These are phyloP conservation scores for Synodontis membranacea DNA, from an alignment of 2,113 vertebrate species.

Conservation along the genomic window DNA sequence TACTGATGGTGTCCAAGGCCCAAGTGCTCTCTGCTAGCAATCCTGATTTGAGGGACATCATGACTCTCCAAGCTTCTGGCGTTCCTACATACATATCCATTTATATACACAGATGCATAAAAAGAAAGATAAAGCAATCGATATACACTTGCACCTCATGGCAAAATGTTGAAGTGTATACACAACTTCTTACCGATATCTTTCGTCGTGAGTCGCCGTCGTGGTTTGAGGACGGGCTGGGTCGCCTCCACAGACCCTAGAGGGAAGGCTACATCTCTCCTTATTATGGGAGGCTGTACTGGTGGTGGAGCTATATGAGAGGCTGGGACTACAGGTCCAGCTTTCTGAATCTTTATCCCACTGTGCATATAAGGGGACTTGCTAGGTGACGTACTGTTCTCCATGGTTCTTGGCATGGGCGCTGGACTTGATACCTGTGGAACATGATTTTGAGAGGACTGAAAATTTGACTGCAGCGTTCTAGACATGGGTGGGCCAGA, in stretches of 20 bases:
- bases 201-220: slow-evolving; percentile 89
- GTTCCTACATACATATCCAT: slow-evolving; percentile 76
- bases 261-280: slow-evolving; percentile 93
- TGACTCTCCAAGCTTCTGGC: slow-evolving; percentile 98
- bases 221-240: slow-evolving; percentile 90
- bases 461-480: slow-evolving; percentile 88
- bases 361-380: slow-evolving; percentile 94
- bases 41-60: slow-evolving; percentile 99
- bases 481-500: slow-evolving; percentile 87
- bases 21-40: slow-evolving; percentile 97
- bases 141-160: neutral
- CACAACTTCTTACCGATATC: slow-evolving; percentile 82
- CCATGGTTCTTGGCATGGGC: slow-evolving; percentile 89
- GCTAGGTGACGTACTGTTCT: slow-evolving; percentile 93
- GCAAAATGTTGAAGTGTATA: neutral
- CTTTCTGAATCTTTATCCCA: slow-evolving; percentile 97
- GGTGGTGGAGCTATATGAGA: slow-evolving; percentile 88
- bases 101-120: neutral
- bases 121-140: neutral
- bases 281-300: slow-evolving; percentile 88
- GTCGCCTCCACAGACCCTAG: slow-evolving; percentile 92
- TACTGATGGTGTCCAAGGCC: slow-evolving; percentile 99
- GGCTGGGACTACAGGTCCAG: slow-evolving; percentile 90
- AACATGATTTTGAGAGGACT: slow-evolving; percentile 94
- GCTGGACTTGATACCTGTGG: slow-evolving; percentile 96